These are phyloP conservation scores for Lathamus discolor DNA, from an alignment of 2,113 vertebrate genomes.

Conservation along the genomic window DNA sequence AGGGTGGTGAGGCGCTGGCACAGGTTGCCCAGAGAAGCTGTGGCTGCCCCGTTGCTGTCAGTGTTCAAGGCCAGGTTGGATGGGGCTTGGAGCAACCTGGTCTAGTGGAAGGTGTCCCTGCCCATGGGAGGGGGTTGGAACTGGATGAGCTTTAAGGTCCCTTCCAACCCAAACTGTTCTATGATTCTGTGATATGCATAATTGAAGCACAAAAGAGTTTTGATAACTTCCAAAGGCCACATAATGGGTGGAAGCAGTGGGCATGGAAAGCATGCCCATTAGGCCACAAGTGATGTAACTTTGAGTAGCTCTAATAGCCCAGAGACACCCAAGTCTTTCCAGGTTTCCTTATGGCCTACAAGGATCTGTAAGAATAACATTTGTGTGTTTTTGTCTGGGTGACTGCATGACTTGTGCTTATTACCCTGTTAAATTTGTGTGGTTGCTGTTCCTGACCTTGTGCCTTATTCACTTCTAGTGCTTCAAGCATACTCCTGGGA, in stretches of 20 bases:
- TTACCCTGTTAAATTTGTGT: neutral
- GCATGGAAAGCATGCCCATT: rapidly evolving
- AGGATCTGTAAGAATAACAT: neutral
- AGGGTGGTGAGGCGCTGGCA: neutral
- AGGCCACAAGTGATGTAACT: too few relatives aligned
- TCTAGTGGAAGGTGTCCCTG: neutral
- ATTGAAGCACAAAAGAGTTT: neutral
- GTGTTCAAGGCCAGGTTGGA: neutral
- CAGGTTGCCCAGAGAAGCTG: neutral
- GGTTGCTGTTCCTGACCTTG: neutral
- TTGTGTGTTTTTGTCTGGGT: neutral
- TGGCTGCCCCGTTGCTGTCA: neutral
- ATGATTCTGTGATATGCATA: neutral
- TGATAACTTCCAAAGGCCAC: neutral
- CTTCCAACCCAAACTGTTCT: neutral
- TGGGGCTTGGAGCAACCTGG: too few relatives aligned
- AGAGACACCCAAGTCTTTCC: neutral
- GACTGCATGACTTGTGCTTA: neutral
- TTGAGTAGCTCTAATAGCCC: neutral
- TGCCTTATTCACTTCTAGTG: neutral
- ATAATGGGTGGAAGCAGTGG: rapidly evolving
- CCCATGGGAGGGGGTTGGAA: neutral
- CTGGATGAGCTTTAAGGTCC: neutral
- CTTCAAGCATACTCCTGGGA: neutral
- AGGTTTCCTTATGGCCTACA: neutral